Base-by-base conservation (phyloP, 2,797 vertebrate genomes). In the Anolis apletophallus region DNA sequence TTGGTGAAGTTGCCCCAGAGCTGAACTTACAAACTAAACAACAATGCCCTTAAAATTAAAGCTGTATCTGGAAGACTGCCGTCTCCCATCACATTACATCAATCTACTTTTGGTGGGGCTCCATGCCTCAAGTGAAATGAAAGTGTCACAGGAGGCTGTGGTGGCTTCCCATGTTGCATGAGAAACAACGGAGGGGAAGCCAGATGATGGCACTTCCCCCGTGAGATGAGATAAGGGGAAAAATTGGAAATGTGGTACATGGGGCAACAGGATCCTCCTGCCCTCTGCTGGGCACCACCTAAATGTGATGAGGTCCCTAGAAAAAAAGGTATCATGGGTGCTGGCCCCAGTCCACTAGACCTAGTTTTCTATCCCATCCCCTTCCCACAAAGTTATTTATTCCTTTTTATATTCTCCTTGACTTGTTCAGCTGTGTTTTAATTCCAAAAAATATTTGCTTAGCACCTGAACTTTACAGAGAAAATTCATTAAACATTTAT, bases 401-500 rank as follows among this genome's bases (percentile, higher is more conserved):
- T 4, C 73, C 21, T 50, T 83, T 69, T 5, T 34, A 86, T 87
- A 89, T 85, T 85, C 9, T 52, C 68, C 9, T 68, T 81, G 67
- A 64, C 78, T 83, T 40, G 79, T 88, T 90, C 64, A 55, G 14
- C 29, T 83, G 29, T n/a, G 64, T 23, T 54, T 80, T 86, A 36
- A 72, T 64, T n/a, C 68, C 32, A 67, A 85, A 90, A 88, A 84
- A 76, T 23, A 90, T 0, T 61, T 91, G 3, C 36, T 85, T 75
- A 77, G 29, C 17, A 88, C 71, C 82, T 85, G 82, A 88, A 85
- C 71, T 88, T 88, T 85, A 88, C 61, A 69, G 64, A 85, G 36
- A 75, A 84, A 80, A 85, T 75, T 80, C 72, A 88, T 81, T 85
- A 88, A 85, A 85, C 71, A 83, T 87, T 83, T 78, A 87, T 54